Percentiles rank a stretch among this genome's conserved stretches.
These are phyloP conservation scores for Odontesthes bonariensis DNA, from an alignment of 2,113 vertebrate species.

Conservation along the genomic window DNA sequence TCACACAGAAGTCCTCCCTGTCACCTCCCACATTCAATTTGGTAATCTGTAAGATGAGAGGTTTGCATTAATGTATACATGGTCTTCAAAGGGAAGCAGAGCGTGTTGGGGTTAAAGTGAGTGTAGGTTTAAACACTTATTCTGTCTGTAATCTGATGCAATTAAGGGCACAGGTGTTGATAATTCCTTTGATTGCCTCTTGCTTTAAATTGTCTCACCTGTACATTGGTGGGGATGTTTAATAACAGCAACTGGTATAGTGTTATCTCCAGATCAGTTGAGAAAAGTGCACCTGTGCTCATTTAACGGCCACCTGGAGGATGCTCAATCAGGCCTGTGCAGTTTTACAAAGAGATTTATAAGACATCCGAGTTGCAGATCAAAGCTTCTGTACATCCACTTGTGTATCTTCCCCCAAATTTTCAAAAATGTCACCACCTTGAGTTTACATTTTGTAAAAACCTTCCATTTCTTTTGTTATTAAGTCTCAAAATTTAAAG, in stretches of 20 bases:
- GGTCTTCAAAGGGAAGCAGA: too few relatives aligned
- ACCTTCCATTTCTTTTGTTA: slow-evolving; percentile 20
- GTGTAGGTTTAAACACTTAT: too few relatives aligned
- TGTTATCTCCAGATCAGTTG: not conserved
- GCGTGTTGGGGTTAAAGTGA: too few relatives aligned
- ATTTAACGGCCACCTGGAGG: too few relatives aligned
- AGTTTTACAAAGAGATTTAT: slow-evolving; percentile 1
- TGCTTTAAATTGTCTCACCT: slow-evolving; percentile 2
- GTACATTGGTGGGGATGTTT: slow-evolving; percentile 1
- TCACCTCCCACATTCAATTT: too few relatives aligned
- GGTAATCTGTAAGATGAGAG: too few relatives aligned
- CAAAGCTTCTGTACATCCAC: too few relatives aligned
- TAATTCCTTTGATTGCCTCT: not conserved
- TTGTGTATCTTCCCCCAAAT: not conserved
- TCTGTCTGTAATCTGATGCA: not conserved
- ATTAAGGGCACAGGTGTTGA: not conserved
- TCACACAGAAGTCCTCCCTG: too few relatives aligned
- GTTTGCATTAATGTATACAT: too few relatives aligned
- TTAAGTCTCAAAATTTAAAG: slow-evolving; percentile 36
- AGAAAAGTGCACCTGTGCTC: too few relatives aligned
- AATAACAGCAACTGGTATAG: too few relatives aligned
- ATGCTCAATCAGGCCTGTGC: accelerated
- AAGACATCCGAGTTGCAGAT: too few relatives aligned
- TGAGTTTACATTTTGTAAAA: slow-evolving; percentile 48
- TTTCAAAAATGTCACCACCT: not conserved